These are phyloP conservation scores for Melieria crassipennis DNA, from an alignment of 2,888 invertebrate genomes.

Conservation along the genomic window DNA sequence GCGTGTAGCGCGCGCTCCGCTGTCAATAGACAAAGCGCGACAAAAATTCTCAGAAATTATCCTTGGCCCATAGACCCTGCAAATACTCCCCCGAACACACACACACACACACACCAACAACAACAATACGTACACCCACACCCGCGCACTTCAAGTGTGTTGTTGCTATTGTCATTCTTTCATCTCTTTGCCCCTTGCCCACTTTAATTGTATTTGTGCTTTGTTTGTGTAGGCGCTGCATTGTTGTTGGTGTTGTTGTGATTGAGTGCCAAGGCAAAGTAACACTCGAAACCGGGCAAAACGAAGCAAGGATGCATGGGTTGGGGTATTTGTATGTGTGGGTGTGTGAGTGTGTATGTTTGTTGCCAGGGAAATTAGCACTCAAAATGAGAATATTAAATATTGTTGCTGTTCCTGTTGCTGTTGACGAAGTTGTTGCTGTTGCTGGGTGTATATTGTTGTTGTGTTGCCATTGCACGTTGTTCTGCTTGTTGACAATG, in stretches of 20 bases:
- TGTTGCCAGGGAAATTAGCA: constrained; percentile 23
- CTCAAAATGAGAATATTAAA: constrained; percentile 24
- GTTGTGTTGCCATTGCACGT: constrained; percentile 37
- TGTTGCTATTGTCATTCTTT: too few relatives aligned
- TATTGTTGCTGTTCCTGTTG: constrained; percentile 18
- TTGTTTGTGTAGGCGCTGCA: neutral
- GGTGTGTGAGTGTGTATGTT: neutral
- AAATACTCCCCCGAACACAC: too few relatives aligned
- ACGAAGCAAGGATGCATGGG: neutral
- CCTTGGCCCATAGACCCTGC: constrained; percentile 18
- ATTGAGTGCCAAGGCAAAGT: constrained; percentile 30
- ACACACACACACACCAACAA: too few relatives aligned
- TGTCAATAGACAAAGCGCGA: too few relatives aligned
- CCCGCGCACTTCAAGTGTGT: too few relatives aligned
- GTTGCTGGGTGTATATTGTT: neutral
- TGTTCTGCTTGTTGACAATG: constrained; percentile 34
- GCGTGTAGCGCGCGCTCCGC: too few relatives aligned
- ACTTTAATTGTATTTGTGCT: too few relatives aligned
- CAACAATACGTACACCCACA: too few relatives aligned
- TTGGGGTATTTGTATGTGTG: neutral
- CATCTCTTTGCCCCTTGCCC: too few relatives aligned
- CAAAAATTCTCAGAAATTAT: constrained; percentile 14
- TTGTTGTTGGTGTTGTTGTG: neutral
- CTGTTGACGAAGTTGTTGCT: neutral
- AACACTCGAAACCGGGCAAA: constrained; percentile 9